Evolutionary conservation across 2,888 invertebrate genomes (phyloP).

Genomic region (Silvanus unidentatus): DNA sequence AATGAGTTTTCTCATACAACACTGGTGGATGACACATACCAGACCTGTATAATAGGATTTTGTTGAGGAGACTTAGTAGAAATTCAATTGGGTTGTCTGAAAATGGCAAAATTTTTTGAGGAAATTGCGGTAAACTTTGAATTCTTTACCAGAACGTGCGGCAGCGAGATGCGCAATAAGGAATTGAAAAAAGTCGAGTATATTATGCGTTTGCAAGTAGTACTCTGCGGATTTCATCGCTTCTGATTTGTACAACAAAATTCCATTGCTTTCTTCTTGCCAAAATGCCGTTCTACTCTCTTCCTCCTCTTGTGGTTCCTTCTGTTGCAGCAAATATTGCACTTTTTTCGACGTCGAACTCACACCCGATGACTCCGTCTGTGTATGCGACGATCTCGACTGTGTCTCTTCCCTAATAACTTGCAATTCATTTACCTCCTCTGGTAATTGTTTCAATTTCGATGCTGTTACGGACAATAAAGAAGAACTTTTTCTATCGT

Average conservation of each 20-base stretch:
- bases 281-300: not conserved
- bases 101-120: slow-evolving; percentile 8
- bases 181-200: slow-evolving; percentile 47
- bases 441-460: too few relatives aligned
- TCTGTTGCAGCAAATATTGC: not conserved
- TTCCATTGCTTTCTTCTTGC: not conserved
- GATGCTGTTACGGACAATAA: not conserved
- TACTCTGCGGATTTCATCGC: slow-evolving; percentile 39
- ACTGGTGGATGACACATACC: slow-evolving; percentile 46
- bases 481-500: slow-evolving; percentile 1
- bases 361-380: too few relatives aligned
- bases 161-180: slow-evolving; percentile 45
- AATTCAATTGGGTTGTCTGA: slow-evolving; percentile 45
- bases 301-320: not conserved
- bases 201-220: slow-evolving; percentile 43
- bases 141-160: slow-evolving; percentile 34
- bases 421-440: too few relatives aligned
- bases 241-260: slow-evolving; percentile 5
- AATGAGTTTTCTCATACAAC: slow-evolving; percentile 40
- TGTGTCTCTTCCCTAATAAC: too few relatives aligned
- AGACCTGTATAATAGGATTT: slow-evolving; percentile 45
- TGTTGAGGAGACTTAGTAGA: slow-evolving; percentile 44
- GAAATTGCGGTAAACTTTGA: not conserved
- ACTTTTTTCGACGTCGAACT: too few relatives aligned
- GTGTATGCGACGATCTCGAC: too few relatives aligned